Evolutionary conservation across 1,140 invertebrate genomes (phyloP), one percentile per base, ranked within the genome.

Genomic region (Drosophila setifemur): DNA sequence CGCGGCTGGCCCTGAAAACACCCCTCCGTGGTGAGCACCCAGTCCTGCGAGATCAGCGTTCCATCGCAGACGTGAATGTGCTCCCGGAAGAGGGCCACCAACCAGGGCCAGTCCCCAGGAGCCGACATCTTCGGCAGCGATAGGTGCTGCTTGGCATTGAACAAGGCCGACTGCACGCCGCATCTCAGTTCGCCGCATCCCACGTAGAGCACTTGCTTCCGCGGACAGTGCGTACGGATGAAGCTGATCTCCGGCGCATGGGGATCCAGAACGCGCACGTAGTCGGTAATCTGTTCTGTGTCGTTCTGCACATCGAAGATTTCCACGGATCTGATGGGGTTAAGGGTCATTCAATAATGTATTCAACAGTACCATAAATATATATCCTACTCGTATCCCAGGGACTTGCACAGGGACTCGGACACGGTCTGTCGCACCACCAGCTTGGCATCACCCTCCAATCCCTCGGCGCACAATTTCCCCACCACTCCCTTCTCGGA

Each of bases 81-180:
- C 77, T 96, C 93, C 76, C 96, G 95, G 66, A 96, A 94, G 0
- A 98, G 92, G 4, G 95, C 94, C 9, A 94, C 95, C 83, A 97
- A 94, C 96, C 96, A 98, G 9, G 97, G 97, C 96, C 96, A 98
- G 79, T 97, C 95, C 1, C 95, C 95, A 1, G 94, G 94, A 2
- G 91, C 91, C 3, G 95, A 92, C 86, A 95, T 94, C 86, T 96
- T 95, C 26, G 92, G 91, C 29, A 96, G 88, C 19, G 85, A 90
- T 26, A 91, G 79, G 26, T 90, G 75, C 45, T 90, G 91, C 9
- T 92, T 73, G 9, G 92, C 91, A 11, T 92, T 69, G 4, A 93
- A 91, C 33, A 95, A 93, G 9, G 94, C 91, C 12, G 93, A 93
- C 58, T 96, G 93, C 25, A 95, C 89, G 0, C 96, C 96, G 78